Evolutionary conservation across 23 tunicate genomes (phyloP), one percentile per base, ranked within the genome.

Genomic region (Halocynthia roretzi): DNA sequence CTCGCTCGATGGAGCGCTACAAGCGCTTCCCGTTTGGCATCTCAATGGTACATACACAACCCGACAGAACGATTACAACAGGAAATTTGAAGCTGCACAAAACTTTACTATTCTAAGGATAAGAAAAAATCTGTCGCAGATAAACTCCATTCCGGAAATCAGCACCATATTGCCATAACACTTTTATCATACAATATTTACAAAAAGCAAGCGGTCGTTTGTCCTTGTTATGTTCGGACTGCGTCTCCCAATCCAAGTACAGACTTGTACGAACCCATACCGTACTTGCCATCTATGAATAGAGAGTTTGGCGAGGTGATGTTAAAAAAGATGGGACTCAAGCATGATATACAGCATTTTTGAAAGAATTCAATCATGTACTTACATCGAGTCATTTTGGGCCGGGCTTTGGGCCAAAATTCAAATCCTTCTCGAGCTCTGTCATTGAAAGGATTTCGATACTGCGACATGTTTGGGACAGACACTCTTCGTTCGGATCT

Each of bases 211-310:
- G 4, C 44, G 44, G 44, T 31, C 44, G 44, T 0, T 60, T 60
- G 64, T 17, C 17, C 64, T 2, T 60, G 14, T 82, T 82, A 92
- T 15, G 92, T 86, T 62, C 98, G 82, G 62, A 86, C 92, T 52
- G 98, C 98, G 69, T 86, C 93, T 9, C 98, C 98, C 21, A 92
- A 70, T 56, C 98, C 98, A 9, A 92, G 87, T 52, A 83, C 87
- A 7, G 98, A 83, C 54, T 92, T 92, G 87, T 86, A 86, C 17
- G 76, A 52, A 73, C 98, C 98, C 91, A 92, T 83, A 17, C 98
- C 98, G 63, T 85, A 92, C 75, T 73, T 92, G 8, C 98, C 98
- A 79, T 83, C 98, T 92, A 75, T 31, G 1, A 52, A 80, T 20
- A 68, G 50, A 10, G 31, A 78, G 56, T 40, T 78, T 67, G 8